A percentile compares a stretch with the other conserved stretches of the same genome.
These are phyloP conservation scores for Ophraella communa DNA, from an alignment of 2,888 invertebrate species.

Conservation along the genomic window DNA sequence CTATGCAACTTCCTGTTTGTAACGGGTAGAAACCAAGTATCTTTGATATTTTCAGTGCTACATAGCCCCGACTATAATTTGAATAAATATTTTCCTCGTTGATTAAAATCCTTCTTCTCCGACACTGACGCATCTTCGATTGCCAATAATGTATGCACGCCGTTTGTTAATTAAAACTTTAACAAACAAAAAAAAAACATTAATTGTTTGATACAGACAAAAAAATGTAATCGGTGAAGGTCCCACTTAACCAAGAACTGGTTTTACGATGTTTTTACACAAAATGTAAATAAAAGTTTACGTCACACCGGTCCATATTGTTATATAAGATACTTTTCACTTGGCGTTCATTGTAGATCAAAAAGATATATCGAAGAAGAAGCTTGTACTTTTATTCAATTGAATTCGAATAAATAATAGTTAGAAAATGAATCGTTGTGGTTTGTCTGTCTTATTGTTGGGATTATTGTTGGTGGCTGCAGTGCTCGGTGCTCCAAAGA, in stretches of 20 bases:
- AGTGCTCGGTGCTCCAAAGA: constrained; percentile 26
- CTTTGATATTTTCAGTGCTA: too few relatives aligned
- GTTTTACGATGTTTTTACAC: constrained; percentile 8
- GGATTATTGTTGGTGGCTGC: constrained; percentile 12
- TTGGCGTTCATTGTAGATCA: background rate
- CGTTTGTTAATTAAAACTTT: background rate
- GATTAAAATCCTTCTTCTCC: background rate
- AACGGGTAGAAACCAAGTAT: too few relatives aligned
- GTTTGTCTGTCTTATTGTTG: constrained; percentile 1
- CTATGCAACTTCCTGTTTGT: too few relatives aligned
- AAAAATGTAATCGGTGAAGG: constrained; percentile 11
- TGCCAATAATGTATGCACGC: constrained; percentile 1
- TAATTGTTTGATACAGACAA: constrained; percentile 1
- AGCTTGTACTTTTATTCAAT: too few relatives aligned
- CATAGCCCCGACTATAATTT: too few relatives aligned
- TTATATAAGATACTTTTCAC: constrained; percentile 9
- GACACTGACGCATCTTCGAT: background rate
- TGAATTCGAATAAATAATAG: background rate
- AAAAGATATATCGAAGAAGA: constrained; percentile 7
- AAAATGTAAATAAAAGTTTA: constrained; percentile 21
- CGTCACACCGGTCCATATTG: constrained; percentile 6
- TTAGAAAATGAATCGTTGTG: constrained; percentile 13
- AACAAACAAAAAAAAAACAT: background rate
- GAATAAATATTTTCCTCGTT: too few relatives aligned
- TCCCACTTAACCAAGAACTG: constrained; percentile 9